Conservation (phyloP, 2,113 vertebrate species). For the Poeciliopsis turrubarensis region DNA sequence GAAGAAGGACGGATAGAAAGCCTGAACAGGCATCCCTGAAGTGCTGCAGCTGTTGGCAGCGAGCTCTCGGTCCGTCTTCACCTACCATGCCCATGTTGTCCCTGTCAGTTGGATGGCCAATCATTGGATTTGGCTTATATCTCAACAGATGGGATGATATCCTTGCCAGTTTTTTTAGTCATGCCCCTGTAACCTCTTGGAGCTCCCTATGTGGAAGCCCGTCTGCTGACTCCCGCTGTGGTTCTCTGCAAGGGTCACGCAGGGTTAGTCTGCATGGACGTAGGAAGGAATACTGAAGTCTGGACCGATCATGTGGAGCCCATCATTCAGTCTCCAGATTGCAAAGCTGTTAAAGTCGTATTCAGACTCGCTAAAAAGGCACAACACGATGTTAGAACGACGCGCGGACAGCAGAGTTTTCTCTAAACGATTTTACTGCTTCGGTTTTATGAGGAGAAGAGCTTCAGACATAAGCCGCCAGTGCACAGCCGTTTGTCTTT, state of each 20-base stretch:
- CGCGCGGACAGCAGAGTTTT: background rate
- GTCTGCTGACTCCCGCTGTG: constrained; percentile 63
- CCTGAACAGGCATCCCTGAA: constrained; percentile 46
- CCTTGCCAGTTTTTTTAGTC: constrained; percentile 68
- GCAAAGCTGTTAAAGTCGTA: constrained; percentile 10
- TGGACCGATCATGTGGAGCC: background rate
- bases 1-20: constrained; percentile 28
- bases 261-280: constrained; percentile 57
- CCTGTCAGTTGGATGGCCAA: constrained; percentile 59
- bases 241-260: constrained; percentile 46
- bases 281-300: constrained; percentile 45
- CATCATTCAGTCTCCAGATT: background rate
- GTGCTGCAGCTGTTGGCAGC: constrained; percentile 51
- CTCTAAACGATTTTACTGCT: background rate
- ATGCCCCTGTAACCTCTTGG: constrained; percentile 61
- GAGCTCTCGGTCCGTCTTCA: constrained; percentile 32
- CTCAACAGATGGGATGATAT: constrained; percentile 76
- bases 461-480: background rate
- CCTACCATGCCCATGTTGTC: constrained; percentile 33
- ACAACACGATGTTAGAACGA: background rate
- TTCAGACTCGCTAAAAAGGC: constrained; percentile 12
- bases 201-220: constrained; percentile 66
- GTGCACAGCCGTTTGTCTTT: background rate
- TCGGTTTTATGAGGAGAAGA: constrained; percentile 5
- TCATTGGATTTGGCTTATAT: constrained; percentile 57